Percentiles rank a stretch among this genome's conserved stretches.
Conservation (phyloP, 2,113 vertebrate species). For the Brachyistius frenatus region DNA sequence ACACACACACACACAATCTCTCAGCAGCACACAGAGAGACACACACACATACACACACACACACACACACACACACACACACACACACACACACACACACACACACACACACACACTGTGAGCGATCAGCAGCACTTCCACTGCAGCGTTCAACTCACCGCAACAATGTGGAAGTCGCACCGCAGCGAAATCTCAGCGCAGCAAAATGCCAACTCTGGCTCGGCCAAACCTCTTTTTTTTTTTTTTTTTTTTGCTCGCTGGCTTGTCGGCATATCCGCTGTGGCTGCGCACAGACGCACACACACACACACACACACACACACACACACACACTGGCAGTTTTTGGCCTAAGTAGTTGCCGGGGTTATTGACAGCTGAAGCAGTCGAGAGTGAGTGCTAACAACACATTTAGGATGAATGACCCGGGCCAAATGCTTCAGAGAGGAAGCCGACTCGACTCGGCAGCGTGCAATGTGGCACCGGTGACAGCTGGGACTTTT, state of each 20-base stretch:
- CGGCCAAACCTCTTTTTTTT: neutral
- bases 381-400: conserved; percentile 74
- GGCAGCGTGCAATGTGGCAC: conserved; percentile 68
- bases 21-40: no score
- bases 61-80: no score
- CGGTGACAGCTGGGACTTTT: conserved; percentile 69
- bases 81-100: conserved; percentile 29
- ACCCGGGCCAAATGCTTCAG: conserved; percentile 76
- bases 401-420: conserved; percentile 74
- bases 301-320: conserved; percentile 29
- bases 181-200: conserved; percentile 35
- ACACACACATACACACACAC: no score
- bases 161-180: conserved; percentile 47
- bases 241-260: conserved; percentile 1
- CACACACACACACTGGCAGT: conserved; percentile 9
- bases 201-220: conserved; percentile 38
- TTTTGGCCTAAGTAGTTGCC: conserved; percentile 45
- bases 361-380: conserved; percentile 75
- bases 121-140: conserved; percentile 31
- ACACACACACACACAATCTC: no score
- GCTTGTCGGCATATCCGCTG: conserved; percentile 16
- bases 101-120: conserved; percentile 37
- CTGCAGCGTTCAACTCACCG: conserved; percentile 48
- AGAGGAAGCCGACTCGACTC: conserved; percentile 67
- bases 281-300: conserved; percentile 4